phyloP scores from a whole-genome alignment of 2,113 vertebrate genomes.

The Anarhynchus alexandrinus region DNA sequence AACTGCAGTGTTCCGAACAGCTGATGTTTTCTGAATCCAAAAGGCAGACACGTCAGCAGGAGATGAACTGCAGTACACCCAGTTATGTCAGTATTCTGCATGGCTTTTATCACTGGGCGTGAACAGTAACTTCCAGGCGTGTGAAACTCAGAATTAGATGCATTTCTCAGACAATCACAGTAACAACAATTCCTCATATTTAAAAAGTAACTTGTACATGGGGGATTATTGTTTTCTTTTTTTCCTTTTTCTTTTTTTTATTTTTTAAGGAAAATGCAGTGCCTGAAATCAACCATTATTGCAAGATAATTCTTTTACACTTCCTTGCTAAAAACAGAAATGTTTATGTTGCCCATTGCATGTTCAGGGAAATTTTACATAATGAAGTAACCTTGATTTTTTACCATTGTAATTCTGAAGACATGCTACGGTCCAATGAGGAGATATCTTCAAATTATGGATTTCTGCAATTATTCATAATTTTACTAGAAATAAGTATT shows the following conservation, averaged over 20 bases:
- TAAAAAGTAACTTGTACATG: background rate
- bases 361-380: background rate
- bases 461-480: background rate
- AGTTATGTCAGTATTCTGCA: constrained; percentile 66
- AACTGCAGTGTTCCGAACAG: background rate
- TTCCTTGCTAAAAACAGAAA: background rate
- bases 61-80: constrained; percentile 69
- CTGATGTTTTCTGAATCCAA: constrained; percentile 39
- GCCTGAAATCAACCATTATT: background rate
- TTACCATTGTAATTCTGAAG: background rate
- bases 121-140: constrained; percentile 42
- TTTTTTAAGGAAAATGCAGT: background rate
- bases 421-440: background rate
- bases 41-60: constrained; percentile 6
- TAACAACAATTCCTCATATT: background rate
- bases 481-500: background rate
- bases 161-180: background rate
- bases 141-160: constrained; percentile 30
- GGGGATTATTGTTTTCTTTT: background rate
- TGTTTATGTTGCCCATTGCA: background rate
- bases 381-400: background rate
- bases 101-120: constrained; percentile 68
- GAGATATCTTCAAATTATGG: background rate
- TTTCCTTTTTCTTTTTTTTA: too few relatives aligned
- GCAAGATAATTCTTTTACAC: background rate